phyloP scores from a whole-genome alignment of 2,888 invertebrate species.

The Hemicrepidius hirtus region DNA sequence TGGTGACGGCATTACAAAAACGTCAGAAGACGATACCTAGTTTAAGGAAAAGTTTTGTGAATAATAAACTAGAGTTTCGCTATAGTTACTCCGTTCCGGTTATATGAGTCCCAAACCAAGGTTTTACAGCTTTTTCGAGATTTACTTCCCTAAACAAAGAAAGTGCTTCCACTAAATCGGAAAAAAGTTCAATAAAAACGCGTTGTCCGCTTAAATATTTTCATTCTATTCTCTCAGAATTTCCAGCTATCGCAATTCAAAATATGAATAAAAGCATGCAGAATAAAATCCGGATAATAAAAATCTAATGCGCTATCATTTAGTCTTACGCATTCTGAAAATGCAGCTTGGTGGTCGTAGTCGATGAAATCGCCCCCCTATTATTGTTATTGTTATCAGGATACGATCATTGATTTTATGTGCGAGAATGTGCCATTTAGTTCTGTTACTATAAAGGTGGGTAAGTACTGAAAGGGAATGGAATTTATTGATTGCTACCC shows the following conservation, averaged over 20 bases:
- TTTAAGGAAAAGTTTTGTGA: constrained; percentile 42
- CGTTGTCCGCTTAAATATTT: constrained; percentile 14
- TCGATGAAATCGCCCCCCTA: constrained; percentile 25
- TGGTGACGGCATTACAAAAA: constrained; percentile 41
- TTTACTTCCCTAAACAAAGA: constrained; percentile 37
- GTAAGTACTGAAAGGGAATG: constrained; percentile 50
- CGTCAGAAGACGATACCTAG: constrained; percentile 36
- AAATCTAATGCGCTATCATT: constrained; percentile 16
- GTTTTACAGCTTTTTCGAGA: constrained; percentile 38
- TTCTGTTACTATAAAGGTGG: constrained; percentile 45
- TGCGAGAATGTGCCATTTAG: constrained; percentile 42
- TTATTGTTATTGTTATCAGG: constrained; percentile 38
- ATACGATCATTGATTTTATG: constrained; percentile 43
- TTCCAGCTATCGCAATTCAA: constrained; percentile 22
- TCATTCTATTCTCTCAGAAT: constrained; percentile 22
- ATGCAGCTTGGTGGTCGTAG: constrained; percentile 14
- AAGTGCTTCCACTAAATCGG: constrained; percentile 6
- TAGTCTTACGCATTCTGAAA: constrained; percentile 24
- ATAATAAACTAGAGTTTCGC: constrained; percentile 42
- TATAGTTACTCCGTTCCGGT: constrained; percentile 39
- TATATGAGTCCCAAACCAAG: constrained; percentile 33
- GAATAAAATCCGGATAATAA: constrained; percentile 20
- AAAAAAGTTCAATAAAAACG: constrained; percentile 18
- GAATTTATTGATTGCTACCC: constrained; percentile 52
- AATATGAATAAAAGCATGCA: constrained; percentile 25